These are phyloP conservation scores for Entosphenus tridentatus DNA, from an alignment of 2,113 vertebrate genomes.

Conservation along the genomic window DNA sequence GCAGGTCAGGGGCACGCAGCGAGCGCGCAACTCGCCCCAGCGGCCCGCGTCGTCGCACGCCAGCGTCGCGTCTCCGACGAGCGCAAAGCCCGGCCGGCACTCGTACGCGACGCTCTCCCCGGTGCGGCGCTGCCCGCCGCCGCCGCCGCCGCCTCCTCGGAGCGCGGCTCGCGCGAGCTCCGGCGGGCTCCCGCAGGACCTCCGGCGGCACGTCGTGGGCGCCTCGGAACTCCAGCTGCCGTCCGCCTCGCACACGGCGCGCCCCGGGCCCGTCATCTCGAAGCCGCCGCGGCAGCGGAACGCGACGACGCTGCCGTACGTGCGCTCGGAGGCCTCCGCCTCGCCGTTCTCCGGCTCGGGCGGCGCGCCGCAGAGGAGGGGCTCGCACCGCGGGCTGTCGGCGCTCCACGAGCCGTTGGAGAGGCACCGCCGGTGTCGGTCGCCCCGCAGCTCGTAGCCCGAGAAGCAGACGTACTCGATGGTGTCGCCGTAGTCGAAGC, in stretches of 20 bases:
- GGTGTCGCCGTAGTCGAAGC: conserved; percentile 37
- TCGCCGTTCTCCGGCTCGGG: conserved; percentile 39
- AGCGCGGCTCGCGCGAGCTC: conserved; percentile 11
- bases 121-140: background rate
- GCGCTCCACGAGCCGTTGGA: conserved; percentile 54
- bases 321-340: conserved; percentile 27
- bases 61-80: conserved; percentile 33
- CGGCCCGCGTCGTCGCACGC: conserved; percentile 38
- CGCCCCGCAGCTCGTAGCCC: conserved; percentile 48
- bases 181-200: conserved; percentile 40
- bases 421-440: conserved; percentile 38
- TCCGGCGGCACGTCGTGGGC: conserved; percentile 39
- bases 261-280: conserved; percentile 38
- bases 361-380: conserved; percentile 30
- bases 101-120: conserved; percentile 45
- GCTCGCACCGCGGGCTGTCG: conserved; percentile 37
- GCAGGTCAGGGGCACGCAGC: conserved; percentile 49
- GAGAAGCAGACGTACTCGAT: conserved; percentile 60
- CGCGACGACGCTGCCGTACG: conserved; percentile 33
- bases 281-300: conserved; percentile 56
- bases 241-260: conserved; percentile 42
- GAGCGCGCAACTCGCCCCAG: conserved; percentile 53
- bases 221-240: conserved; percentile 49
- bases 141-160: no score
- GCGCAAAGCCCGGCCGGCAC: conserved; percentile 45